phyloP scores from a whole-genome alignment of 2,113 vertebrate species.

The Microcebus ravelobensis region DNA sequence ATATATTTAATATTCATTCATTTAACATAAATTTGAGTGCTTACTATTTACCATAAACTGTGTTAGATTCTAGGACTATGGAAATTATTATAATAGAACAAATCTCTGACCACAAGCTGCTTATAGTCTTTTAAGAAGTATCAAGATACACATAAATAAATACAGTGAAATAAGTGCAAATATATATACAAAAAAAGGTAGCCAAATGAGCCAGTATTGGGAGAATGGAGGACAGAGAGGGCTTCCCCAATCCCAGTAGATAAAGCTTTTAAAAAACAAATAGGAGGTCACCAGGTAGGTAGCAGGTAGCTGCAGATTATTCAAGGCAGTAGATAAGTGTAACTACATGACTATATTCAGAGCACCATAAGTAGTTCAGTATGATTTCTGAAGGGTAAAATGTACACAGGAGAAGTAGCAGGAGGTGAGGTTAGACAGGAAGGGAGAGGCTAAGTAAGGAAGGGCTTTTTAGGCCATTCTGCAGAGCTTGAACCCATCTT shows the following conservation, averaged over 20 bases:
- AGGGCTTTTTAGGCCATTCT: neutral
- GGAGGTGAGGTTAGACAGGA: neutral
- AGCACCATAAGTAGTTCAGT: neutral
- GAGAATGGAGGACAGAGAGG: neutral
- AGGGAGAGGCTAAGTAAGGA: neutral
- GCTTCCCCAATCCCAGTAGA: neutral
- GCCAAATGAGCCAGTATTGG: neutral
- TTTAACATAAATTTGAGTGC: neutral
- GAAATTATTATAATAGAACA: slow-evolving; percentile 12
- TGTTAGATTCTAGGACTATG: neutral
- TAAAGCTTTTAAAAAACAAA: neutral
- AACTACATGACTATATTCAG: neutral
- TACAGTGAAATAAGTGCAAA: neutral
- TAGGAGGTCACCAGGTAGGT: neutral
- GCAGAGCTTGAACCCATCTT: neutral
- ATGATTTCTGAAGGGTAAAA: slow-evolving; percentile 27
- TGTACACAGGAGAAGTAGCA: neutral
- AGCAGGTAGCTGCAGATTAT: neutral
- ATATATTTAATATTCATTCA: slow-evolving; percentile 25
- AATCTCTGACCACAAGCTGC: neutral
- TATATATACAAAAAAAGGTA: neutral
- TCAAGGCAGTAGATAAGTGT: neutral
- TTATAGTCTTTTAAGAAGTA: neutral
- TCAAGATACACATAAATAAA: neutral
- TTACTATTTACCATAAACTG: neutral